Evolutionary conservation across 1,140 invertebrate species (phyloP).

Genomic region (Potamilus streckersoni): DNA sequence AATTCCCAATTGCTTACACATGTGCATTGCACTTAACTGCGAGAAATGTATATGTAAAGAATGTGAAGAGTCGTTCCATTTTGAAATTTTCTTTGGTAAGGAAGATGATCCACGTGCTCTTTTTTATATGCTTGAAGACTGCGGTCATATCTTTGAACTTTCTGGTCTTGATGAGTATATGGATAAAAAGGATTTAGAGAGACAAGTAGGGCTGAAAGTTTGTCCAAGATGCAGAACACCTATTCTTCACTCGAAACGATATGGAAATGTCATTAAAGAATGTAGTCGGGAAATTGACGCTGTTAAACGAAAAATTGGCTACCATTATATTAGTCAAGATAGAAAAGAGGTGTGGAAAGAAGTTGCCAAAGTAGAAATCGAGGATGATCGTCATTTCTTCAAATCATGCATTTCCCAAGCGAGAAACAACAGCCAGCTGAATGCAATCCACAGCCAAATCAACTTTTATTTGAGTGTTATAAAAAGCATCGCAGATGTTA

Average conservation of each 20-base stretch:
- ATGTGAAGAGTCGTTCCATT: constrained; percentile 65
- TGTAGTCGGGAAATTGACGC: too few relatives aligned
- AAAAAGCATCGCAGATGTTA: too few relatives aligned
- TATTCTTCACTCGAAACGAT: constrained; percentile 4
- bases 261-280: constrained; percentile 11
- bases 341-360: too few relatives aligned
- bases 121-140: constrained; percentile 36
- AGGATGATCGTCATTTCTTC: too few relatives aligned
- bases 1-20: constrained; percentile 72
- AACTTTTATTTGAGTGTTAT: too few relatives aligned
- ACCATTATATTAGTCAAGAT: too few relatives aligned
- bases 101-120: constrained; percentile 49
- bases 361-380: too few relatives aligned
- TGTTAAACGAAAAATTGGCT: too few relatives aligned
- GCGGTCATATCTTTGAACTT: constrained; percentile 34
- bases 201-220: background rate
- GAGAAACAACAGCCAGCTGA: too few relatives aligned
- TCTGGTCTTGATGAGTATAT: constrained; percentile 66
- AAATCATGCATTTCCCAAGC: too few relatives aligned
- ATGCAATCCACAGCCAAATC: too few relatives aligned
- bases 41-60: constrained; percentile 70
- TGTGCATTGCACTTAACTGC: constrained; percentile 74
- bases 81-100: constrained; percentile 68
- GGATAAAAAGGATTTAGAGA: constrained; percentile 13
- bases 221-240: constrained; percentile 11